These are phyloP conservation scores for Hydroisotoma schaefferi DNA, from an alignment of 2,888 invertebrate genomes.

Conservation along the genomic window DNA sequence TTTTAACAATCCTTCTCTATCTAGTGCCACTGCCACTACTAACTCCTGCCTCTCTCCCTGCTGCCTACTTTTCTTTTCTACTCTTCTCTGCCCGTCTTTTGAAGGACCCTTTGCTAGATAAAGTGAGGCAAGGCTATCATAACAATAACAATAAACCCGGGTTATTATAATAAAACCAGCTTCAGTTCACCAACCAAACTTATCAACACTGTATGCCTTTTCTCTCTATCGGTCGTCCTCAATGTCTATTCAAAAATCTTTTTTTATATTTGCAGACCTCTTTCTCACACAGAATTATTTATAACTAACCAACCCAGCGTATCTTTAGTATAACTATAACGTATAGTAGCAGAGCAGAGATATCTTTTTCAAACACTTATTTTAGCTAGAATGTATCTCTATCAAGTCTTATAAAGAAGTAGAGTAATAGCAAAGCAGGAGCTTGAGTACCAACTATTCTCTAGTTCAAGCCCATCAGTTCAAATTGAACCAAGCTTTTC, in stretches of 20 bases:
- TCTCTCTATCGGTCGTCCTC: too few species aligned
- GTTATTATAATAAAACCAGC: conserved; percentile 20
- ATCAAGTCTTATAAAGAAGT: too few species aligned
- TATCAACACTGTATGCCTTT: neutral
- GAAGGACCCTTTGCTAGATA: neutral
- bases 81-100: neutral
- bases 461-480: too few species aligned
- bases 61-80: neutral
- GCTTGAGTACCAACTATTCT: too few species aligned
- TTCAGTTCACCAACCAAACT: conserved; percentile 13
- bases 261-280: too few species aligned
- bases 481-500: too few species aligned
- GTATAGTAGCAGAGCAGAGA: too few species aligned
- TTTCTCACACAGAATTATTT: neutral
- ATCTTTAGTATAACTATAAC: too few species aligned
- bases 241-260: too few species aligned
- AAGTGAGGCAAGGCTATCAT: conserved; percentile 9
- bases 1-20: neutral
- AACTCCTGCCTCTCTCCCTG: neutral
- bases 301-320: neutral
- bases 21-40: neutral
- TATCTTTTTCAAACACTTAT: too few species aligned
- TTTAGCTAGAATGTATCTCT: too few species aligned
- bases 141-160: conserved; percentile 18
- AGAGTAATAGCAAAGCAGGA: too few species aligned